Evolutionary conservation across 2,888 invertebrate species (phyloP).

Genomic region (Chrysolina oricalcia): DNA sequence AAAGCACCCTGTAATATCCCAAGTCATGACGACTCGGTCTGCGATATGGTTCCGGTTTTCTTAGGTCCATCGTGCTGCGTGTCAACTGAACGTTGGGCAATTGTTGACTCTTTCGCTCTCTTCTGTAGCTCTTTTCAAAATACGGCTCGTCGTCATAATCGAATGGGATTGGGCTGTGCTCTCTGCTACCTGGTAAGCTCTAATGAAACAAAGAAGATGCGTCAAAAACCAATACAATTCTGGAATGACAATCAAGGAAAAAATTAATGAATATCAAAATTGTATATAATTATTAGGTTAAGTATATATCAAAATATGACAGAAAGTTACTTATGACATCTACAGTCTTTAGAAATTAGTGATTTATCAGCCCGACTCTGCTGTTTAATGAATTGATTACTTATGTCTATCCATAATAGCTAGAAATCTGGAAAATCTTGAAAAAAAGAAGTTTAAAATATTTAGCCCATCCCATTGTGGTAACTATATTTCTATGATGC

Average conservation of each 20-base stretch:
- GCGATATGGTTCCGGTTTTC: constrained; percentile 69
- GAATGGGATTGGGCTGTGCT: constrained; percentile 72
- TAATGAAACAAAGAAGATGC: constrained; percentile 60
- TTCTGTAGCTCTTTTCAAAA: constrained; percentile 55
- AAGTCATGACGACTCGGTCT: constrained; percentile 62
- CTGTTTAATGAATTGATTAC: too few species aligned
- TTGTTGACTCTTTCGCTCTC: constrained; percentile 44
- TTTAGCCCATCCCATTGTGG: too few species aligned
- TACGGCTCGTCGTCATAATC: constrained; percentile 62
- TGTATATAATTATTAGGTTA: too few species aligned
- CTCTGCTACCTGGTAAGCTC: constrained; percentile 75
- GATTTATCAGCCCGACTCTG: background rate
- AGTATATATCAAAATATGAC: too few species aligned
- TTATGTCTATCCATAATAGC: too few species aligned
- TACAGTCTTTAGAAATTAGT: too few species aligned
- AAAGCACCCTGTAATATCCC: constrained; percentile 66
- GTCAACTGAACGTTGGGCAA: constrained; percentile 58
- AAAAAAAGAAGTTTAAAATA: too few species aligned
- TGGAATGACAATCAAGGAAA: too few species aligned
- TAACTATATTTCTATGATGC: too few species aligned
- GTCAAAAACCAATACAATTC: background rate
- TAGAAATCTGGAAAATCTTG: too few species aligned
- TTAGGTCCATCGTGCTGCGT: constrained; percentile 72
- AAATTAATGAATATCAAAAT: too few species aligned
- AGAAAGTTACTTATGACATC: too few species aligned